Percentiles rank a stretch among this genome's conserved stretches.
Conservation (phyloP, 2,797 vertebrate species). For the Halcyon smyrnensis region DNA sequence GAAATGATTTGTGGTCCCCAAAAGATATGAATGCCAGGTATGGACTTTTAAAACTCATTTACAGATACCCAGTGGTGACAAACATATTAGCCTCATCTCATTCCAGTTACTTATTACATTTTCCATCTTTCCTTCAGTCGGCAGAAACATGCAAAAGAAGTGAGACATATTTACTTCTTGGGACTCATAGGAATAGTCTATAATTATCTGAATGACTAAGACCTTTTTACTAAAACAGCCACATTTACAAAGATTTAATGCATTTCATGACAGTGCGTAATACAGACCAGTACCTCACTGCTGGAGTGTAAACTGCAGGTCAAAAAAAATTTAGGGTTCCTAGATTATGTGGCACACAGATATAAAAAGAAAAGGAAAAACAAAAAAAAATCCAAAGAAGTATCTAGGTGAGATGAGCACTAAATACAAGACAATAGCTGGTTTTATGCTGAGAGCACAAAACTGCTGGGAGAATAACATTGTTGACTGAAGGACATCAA, state of each 20-base stretch:
- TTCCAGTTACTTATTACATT: not conserved
- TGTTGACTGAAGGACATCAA: slow-evolving; percentile 51
- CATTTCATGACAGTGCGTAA: slow-evolving; percentile 30
- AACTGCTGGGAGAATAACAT: slow-evolving; percentile 34
- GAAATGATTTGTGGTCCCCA: not conserved
- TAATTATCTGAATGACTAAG: not conserved
- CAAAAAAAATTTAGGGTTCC: not conserved
- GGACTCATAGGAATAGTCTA: not conserved
- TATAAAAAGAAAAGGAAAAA: not conserved
- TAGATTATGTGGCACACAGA: not conserved
- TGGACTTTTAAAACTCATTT: slow-evolving; percentile 17
- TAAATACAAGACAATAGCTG: slow-evolving; percentile 52
- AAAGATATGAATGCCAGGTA: not conserved
- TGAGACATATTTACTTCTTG: not conserved
- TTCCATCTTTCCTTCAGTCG: not conserved
- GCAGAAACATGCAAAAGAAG: not conserved
- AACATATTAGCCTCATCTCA: not conserved
- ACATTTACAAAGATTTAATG: slow-evolving; percentile 16
- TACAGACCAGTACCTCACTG: not conserved
- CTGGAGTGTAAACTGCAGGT: not conserved
- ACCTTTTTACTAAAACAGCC: not conserved
- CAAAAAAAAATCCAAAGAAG: not conserved
- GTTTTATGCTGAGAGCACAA: slow-evolving; percentile 53
- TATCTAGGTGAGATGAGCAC: slow-evolving; percentile 59
- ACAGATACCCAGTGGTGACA: not conserved